Percentiles rank a stretch among this genome's conserved stretches.
phyloP scores from a whole-genome alignment of 1,140 invertebrate genomes.

The Sitophilus oryzae region DNA sequence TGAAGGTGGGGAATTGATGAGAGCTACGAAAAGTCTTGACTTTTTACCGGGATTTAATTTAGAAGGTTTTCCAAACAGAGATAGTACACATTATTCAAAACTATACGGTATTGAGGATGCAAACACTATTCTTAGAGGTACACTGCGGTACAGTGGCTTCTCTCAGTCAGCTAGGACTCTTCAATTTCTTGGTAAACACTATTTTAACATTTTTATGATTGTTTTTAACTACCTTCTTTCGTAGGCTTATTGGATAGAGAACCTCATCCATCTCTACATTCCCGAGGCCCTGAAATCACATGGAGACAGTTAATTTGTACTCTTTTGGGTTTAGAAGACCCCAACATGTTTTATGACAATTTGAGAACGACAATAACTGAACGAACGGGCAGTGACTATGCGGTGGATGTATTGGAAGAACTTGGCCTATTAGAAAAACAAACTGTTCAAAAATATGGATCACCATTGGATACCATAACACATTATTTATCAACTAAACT shows the following conservation, averaged over 20 bases:
- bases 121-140: constrained; percentile 80
- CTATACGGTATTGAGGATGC: constrained; percentile 84
- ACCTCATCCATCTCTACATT: constrained; percentile 82
- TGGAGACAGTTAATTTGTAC: constrained; percentile 90
- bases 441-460: constrained; percentile 72
- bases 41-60: constrained; percentile 96
- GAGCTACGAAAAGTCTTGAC: constrained; percentile 66
- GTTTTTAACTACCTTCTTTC: not conserved
- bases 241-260: constrained; percentile 78
- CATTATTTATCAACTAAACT: constrained; percentile 85
- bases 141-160: constrained; percentile 63
- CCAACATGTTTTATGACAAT: constrained; percentile 90
- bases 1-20: constrained; percentile 83
- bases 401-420: constrained; percentile 69
- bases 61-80: constrained; percentile 94
- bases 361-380: constrained; percentile 76
- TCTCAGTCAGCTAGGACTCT: constrained; percentile 80
- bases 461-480: constrained; percentile 88
- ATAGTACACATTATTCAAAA: constrained; percentile 84
- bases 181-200: constrained; percentile 55
- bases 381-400: constrained; percentile 62
- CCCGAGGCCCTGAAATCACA: constrained; percentile 90
- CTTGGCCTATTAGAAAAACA: constrained; percentile 84
- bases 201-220: not conserved
- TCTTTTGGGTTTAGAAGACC: constrained; percentile 74